Conservation (phyloP, 30 jellyfish, hydroid and myxozoan genomes). For the Pseudorhiza aurosa region DNA sequence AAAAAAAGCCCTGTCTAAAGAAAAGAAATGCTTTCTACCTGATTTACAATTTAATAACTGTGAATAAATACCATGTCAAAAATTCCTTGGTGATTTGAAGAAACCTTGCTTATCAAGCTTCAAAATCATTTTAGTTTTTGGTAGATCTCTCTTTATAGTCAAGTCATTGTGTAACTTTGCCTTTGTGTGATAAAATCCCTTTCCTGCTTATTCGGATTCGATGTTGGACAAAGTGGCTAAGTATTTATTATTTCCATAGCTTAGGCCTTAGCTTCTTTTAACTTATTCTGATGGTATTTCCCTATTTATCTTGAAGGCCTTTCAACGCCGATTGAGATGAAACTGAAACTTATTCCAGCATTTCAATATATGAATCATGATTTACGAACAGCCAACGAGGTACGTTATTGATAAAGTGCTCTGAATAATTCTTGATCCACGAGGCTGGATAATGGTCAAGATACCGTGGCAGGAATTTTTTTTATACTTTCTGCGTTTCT, state of each 20-base stretch:
- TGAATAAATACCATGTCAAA: too few relatives aligned
- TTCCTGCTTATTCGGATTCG: constrained; percentile 4
- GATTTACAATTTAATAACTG: constrained; percentile 1
- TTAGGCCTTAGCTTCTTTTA: too few relatives aligned
- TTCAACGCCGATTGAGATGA: constrained; percentile 86
- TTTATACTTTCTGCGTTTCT: too few relatives aligned
- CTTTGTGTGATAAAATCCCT: constrained; percentile 22
- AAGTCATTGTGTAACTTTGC: constrained; percentile 17
- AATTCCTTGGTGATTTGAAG: not conserved
- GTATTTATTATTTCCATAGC: not conserved
- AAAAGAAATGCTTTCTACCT: not conserved
- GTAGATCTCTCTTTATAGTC: not conserved
- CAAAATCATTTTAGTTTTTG: not conserved
- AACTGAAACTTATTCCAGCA: constrained; percentile 85
- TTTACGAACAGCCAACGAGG: constrained; percentile 80
- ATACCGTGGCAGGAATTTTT: too few relatives aligned
- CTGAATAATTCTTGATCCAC: too few relatives aligned
- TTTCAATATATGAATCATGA: constrained; percentile 86
- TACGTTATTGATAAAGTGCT: too few relatives aligned
- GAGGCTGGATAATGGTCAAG: too few relatives aligned
- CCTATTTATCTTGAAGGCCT: constrained; percentile 66
- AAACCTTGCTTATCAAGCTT: not conserved
- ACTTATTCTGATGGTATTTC: too few relatives aligned
- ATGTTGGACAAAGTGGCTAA: not conserved
- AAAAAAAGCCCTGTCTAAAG: too few relatives aligned